These are phyloP conservation scores for Andrena minutula DNA, from an alignment of 2,888 invertebrate species.

Conservation along the genomic window DNA sequence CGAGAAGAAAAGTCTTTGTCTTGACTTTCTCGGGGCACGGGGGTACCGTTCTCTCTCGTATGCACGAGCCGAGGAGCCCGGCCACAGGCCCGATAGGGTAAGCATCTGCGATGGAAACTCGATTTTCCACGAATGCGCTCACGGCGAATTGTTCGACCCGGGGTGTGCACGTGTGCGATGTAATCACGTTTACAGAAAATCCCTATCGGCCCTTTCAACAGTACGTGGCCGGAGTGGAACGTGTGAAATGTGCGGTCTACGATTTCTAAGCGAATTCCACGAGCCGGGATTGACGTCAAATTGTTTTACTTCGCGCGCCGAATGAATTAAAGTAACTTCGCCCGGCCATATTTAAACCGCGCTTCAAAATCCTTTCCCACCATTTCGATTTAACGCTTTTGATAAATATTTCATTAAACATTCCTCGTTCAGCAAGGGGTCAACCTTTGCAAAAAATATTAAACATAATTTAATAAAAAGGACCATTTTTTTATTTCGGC, in stretches of 20 bases:
- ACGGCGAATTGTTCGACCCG: conserved; percentile 67
- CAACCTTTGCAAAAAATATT: too few relatives aligned
- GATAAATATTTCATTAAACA: background rate
- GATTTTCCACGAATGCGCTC: conserved; percentile 75
- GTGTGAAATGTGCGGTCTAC: conserved; percentile 45
- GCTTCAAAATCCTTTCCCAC: background rate
- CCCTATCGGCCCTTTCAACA: conserved; percentile 67
- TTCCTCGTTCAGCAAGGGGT: too few relatives aligned
- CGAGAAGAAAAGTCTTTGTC: conserved; percentile 74
- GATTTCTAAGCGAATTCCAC: conserved; percentile 50
- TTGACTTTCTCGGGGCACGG: conserved; percentile 64
- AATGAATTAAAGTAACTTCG: conserved; percentile 50
- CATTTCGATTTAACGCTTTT: background rate
- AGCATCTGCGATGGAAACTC: conserved; percentile 77
- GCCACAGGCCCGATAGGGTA: conserved; percentile 68
- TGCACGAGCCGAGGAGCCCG: conserved; percentile 62
- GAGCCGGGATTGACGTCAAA: conserved; percentile 50
- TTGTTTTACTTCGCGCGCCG: conserved; percentile 44
- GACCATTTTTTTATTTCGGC: too few relatives aligned
- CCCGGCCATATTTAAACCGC: conserved; percentile 15
- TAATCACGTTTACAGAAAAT: conserved; percentile 74
- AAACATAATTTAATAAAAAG: too few relatives aligned
- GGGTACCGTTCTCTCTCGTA: conserved; percentile 57
- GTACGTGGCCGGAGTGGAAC: conserved; percentile 42
- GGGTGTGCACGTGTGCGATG: conserved; percentile 63